Evolutionary conservation across 2,888 invertebrate genomes (phyloP).

Genomic region (Lithophane socia): DNA sequence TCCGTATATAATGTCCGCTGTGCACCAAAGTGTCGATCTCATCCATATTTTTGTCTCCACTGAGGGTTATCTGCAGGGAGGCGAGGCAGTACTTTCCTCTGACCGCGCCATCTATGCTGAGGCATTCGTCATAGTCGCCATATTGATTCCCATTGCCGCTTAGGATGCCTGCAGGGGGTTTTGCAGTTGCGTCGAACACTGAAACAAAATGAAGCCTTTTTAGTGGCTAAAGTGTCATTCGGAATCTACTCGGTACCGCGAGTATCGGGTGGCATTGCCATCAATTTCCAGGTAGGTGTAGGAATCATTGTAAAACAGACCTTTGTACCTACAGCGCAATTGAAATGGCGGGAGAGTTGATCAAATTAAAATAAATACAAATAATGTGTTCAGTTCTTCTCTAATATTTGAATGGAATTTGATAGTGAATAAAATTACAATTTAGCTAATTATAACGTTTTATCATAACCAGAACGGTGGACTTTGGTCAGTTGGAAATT

Average conservation of each 20-base stretch:
- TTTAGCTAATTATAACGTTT: slow-evolving; percentile 8
- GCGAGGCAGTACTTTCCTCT: slow-evolving; percentile 92
- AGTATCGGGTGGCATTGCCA: not conserved
- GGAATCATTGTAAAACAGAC: not conserved
- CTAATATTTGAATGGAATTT: not conserved
- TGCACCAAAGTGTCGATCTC: slow-evolving; percentile 86
- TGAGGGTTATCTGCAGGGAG: slow-evolving; percentile 86
- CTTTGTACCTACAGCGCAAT: not conserved
- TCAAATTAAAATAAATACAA: not conserved
- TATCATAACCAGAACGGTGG: not conserved
- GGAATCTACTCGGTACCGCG: not conserved
- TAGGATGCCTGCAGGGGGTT: slow-evolving; percentile 92
- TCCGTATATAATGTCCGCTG: slow-evolving; percentile 88
- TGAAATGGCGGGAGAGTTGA: not conserved
- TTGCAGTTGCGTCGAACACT: slow-evolving; percentile 94
- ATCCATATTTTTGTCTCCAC: slow-evolving; percentile 72
- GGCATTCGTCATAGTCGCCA: slow-evolving; percentile 93
- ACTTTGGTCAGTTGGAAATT: not conserved
- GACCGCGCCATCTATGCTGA: slow-evolving; percentile 89
- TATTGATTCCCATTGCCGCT: slow-evolving; percentile 93
- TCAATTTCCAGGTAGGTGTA: not conserved
- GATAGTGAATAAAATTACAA: not conserved
- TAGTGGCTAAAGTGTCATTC: not conserved
- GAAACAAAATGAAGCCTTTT: slow-evolving; percentile 68
- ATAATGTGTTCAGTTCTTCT: not conserved